Evolutionary conservation across 2,113 vertebrate species (phyloP).

Genomic region (Amazona vittata): DNA sequence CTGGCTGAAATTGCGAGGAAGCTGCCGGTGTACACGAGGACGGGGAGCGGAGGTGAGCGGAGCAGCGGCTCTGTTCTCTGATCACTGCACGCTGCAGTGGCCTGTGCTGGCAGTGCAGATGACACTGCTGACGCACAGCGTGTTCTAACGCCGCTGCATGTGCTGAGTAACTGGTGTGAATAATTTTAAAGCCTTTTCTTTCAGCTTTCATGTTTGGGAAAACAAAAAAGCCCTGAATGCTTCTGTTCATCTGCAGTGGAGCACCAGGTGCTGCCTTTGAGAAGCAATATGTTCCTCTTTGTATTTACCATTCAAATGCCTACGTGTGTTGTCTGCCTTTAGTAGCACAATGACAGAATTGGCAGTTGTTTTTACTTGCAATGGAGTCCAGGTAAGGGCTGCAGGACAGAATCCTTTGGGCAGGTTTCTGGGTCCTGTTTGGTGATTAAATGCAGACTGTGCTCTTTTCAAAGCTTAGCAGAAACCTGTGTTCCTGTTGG

Average conservation of each 20-base stretch:
- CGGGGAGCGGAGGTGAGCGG: constrained; percentile 87
- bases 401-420: background rate
- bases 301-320: background rate
- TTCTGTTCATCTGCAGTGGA: background rate
- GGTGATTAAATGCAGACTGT: background rate
- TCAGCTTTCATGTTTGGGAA: background rate
- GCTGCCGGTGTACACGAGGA: constrained; percentile 89
- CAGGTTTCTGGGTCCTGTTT: background rate
- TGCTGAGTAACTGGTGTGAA: fast-evolving
- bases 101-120: fast-evolving
- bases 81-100: fast-evolving
- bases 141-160: fast-evolving
- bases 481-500: fast-evolving
- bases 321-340: fast-evolving
- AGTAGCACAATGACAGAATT: background rate
- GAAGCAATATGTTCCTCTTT: background rate
- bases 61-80: background rate
- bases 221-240: background rate
- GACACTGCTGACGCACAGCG: fast-evolving
- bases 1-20: constrained; percentile 89
- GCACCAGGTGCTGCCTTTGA: background rate
- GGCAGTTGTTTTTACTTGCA: background rate
- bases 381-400: background rate
- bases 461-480: background rate
- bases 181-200: background rate